A percentile compares a stretch with the other conserved stretches of the same genome.
Conservation (phyloP, 1,140 invertebrate genomes). For the Heliconius himera region DNA sequence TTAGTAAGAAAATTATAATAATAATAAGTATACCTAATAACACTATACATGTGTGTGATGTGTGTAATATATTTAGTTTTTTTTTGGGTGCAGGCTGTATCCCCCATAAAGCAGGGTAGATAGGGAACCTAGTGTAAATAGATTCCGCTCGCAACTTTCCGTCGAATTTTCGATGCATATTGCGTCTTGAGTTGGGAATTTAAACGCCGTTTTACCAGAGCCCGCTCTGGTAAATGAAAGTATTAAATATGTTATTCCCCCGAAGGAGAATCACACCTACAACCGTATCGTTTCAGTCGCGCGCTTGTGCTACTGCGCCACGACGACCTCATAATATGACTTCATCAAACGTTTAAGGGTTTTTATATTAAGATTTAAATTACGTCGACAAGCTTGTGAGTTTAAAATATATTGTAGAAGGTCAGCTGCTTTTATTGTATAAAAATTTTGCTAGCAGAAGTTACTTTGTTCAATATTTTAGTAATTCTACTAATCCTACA, state of each 20-base stretch:
- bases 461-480: not conserved
- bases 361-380: not conserved
- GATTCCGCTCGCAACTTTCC: too few relatives aligned
- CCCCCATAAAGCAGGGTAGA: too few relatives aligned
- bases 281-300: too few relatives aligned
- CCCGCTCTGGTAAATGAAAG: too few relatives aligned
- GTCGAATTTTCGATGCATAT: too few relatives aligned
- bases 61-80: not conserved
- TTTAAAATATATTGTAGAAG: not conserved
- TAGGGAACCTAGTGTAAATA: too few relatives aligned
- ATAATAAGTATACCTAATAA: not conserved
- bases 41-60: not conserved
- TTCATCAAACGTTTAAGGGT: not conserved
- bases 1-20: slow-evolving; percentile 7
- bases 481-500: not conserved
- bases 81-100: too few relatives aligned
- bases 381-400: not conserved
- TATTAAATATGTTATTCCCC: too few relatives aligned
- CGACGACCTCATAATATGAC: not conserved
- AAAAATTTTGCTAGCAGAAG: not conserved
- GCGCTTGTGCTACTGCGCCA: too few relatives aligned
- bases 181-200: too few relatives aligned
- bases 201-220: too few relatives aligned
- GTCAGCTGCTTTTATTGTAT: not conserved
- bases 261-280: too few relatives aligned